Evolutionary conservation across 2,888 invertebrate genomes (phyloP).

Genomic region (Drosophila sordidapex): DNA sequence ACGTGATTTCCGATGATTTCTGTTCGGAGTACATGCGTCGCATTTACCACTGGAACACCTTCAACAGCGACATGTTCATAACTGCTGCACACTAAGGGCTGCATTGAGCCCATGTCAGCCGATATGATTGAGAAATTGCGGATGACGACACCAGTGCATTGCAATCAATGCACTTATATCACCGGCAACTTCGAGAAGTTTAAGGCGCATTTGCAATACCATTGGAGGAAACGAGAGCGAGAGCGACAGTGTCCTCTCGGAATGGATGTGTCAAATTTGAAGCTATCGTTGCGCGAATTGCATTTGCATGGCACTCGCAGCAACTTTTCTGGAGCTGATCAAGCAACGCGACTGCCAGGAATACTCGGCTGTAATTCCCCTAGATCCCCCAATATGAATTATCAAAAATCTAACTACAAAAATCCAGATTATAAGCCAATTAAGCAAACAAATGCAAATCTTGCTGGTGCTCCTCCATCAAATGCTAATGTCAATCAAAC

Average conservation of each 20-base stretch:
- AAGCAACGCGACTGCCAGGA: not conserved
- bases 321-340: not conserved
- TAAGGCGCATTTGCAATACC: slow-evolving; percentile 26
- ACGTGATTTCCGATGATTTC: slow-evolving; percentile 53
- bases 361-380: not conserved
- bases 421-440: not conserved
- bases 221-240: slow-evolving; percentile 26
- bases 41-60: slow-evolving; percentile 42
- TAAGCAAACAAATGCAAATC: not conserved
- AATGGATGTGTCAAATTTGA: not conserved
- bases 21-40: slow-evolving; percentile 19
- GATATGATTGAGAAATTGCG: slow-evolving; percentile 11
- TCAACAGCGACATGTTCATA: slow-evolving; percentile 46
- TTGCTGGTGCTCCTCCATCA: not conserved
- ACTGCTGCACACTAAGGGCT: slow-evolving; percentile 9
- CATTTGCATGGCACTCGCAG: slow-evolving; percentile 4
- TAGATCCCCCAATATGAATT: not conserved
- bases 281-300: slow-evolving; percentile 1
- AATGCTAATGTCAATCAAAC: not conserved
- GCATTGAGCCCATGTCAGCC: slow-evolving; percentile 18
- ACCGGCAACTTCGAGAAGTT: slow-evolving; percentile 15
- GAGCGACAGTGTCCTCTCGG: not conserved
- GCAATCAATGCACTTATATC: slow-evolving; percentile 43
- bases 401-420: not conserved
- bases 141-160: slow-evolving; percentile 1